Evolutionary conservation across 2,888 invertebrate genomes (phyloP).

Genomic region (Stenchaetothrips biformis): DNA sequence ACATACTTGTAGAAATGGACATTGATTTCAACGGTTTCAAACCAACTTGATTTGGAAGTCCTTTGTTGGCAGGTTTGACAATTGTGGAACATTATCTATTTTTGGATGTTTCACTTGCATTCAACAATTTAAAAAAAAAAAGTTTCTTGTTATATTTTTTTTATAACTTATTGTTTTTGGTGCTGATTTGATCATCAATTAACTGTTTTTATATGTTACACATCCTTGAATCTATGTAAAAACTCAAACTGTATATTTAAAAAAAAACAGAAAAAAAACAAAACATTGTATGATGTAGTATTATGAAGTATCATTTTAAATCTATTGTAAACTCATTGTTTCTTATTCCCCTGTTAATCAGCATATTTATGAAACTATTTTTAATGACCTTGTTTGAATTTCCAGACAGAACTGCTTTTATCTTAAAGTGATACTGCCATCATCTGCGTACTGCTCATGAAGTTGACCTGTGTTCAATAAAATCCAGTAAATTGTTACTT

Average conservation of each 20-base stretch:
- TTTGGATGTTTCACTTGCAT: not conserved
- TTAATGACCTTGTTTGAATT: no score
- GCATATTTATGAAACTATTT: no score
- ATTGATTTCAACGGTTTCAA: not conserved
- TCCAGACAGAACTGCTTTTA: no score
- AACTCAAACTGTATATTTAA: not conserved
- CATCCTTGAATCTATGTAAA: not conserved
- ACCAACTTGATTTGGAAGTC: not conserved
- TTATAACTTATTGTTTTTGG: not conserved
- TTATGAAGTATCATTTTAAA: not conserved
- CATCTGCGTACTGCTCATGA: no score
- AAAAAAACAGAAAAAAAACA: not conserved
- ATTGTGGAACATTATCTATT: not conserved
- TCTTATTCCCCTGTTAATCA: not conserved
- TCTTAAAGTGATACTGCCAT: no score
- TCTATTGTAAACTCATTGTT: not conserved
- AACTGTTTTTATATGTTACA: not conserved
- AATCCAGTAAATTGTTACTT: no score
- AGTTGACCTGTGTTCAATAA: no score
- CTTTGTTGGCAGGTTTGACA: not conserved
- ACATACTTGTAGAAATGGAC: conserved; percentile 15
- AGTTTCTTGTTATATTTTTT: not conserved
- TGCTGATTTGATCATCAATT: not conserved
- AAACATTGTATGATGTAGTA: not conserved
- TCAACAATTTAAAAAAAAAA: not conserved